Evolutionary conservation across 2,888 invertebrate genomes (phyloP).

Genomic region (Mystacides longicornis): DNA sequence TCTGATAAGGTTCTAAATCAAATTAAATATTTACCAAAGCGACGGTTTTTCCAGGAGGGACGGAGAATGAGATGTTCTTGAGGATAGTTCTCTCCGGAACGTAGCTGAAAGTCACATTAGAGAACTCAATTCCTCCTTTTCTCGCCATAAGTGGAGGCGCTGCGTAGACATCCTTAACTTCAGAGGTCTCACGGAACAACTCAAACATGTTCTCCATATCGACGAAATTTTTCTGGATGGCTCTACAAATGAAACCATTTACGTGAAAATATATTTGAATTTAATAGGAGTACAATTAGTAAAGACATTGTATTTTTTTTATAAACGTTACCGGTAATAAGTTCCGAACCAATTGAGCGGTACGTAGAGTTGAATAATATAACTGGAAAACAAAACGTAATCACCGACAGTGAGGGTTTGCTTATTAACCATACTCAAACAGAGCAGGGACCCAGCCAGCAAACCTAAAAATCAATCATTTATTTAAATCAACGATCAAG

Average conservation of each 20-base stretch:
- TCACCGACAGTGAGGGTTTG: constrained; percentile 81
- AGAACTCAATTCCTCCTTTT: constrained; percentile 77
- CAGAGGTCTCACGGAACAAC: constrained; percentile 76
- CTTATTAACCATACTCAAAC: constrained; percentile 77
- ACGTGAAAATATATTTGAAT: background rate
- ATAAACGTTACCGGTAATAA: constrained; percentile 71
- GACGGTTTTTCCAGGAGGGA: constrained; percentile 77
- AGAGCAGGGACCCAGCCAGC: constrained; percentile 78
- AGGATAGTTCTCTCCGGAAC: constrained; percentile 68
- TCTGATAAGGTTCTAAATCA: no score
- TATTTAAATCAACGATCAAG: background rate
- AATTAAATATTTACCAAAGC: constrained; percentile 53
- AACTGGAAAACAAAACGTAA: constrained; percentile 92
- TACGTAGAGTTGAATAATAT: constrained; percentile 88
- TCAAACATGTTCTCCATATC: constrained; percentile 99
- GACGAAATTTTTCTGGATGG: constrained; percentile 94
- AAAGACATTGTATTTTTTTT: background rate
- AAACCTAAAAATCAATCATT: constrained; percentile 51
- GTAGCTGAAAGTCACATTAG: constrained; percentile 86
- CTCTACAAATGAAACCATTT: constrained; percentile 46
- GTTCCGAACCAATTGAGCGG: constrained; percentile 98
- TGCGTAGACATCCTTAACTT: constrained; percentile 76
- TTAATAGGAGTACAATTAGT: background rate
- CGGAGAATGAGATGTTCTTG: constrained; percentile 69
- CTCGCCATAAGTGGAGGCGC: constrained; percentile 64